Conservation (phyloP, 2,797 vertebrate species). For the Enteromius anoplus region DNA sequence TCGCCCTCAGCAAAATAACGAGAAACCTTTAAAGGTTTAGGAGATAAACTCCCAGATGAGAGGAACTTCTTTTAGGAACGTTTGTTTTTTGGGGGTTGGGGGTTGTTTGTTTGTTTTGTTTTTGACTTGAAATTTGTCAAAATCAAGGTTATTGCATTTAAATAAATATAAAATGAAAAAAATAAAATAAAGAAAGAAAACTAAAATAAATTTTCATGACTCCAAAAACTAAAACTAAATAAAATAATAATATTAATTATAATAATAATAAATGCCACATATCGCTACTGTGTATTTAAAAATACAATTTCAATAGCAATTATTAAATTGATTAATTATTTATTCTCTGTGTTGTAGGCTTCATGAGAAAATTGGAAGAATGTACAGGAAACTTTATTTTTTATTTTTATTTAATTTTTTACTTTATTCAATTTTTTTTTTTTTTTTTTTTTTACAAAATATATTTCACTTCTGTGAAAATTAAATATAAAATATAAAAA, state of each 20-base stretch:
- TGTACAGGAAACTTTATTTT: no score
- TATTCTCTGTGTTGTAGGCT: not conserved
- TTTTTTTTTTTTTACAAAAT: no score
- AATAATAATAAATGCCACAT: no score
- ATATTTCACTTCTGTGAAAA: no score
- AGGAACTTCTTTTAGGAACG: not conserved
- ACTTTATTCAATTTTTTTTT: no score
- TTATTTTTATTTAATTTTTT: no score
- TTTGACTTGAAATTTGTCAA: not conserved
- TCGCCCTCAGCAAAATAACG: constrained; percentile 1
- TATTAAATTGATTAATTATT: not conserved
- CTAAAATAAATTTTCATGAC: not conserved
- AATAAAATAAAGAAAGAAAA: not conserved
- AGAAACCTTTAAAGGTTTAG: constrained; percentile 23
- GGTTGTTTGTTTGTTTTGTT: not conserved
- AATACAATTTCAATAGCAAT: not conserved
- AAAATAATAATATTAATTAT: not conserved
- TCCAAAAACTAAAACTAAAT: not conserved
- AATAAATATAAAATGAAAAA: not conserved
- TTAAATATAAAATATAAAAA: no score
- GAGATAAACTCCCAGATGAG: constrained; percentile 15
- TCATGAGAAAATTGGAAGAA: not conserved
- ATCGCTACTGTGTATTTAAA: not conserved
- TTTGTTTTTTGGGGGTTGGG: constrained; percentile 20
- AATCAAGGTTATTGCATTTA: not conserved